Base-by-base conservation (phyloP, 2,113 vertebrate species). In the Apaloderma vittatum region DNA sequence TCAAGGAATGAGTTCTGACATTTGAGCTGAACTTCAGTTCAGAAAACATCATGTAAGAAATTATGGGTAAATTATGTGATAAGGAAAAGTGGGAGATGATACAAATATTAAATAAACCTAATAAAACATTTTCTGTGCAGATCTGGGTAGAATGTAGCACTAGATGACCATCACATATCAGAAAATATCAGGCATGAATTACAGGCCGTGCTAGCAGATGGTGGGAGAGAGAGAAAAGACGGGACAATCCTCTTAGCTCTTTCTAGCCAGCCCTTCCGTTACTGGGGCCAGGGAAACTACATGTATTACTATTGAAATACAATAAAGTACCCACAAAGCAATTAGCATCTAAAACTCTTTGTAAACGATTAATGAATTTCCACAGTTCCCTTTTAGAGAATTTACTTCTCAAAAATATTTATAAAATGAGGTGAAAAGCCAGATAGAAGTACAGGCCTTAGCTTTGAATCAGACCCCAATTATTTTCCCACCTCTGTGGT, bases 1-100 rank as follows among this genome's bases (percentile, higher is more conserved):
- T 90, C 15, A 86, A 87, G 27, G 55, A 94, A 66, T 92, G 54
- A 93, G n/a, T 95, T 90, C 32, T 3, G 8, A 76, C 75, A 78
- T 51, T 91, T 86, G 61, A 94, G 86, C 40, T 75, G 75, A 61
- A 67, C 73, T 79, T 85, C 65, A 51, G 49, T 92, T 70, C 88
- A 77, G 89, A 90, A 78, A 77, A 27, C n/a, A 34, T 45, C 88
- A 71, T 36, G 14, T 83, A 71, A 91, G 66, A 81, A 90, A 67
- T 76, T 83, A 59, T 3, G 12, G 43, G 77, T 91, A 59, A 96
- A 71, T 62, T 75, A 23, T 55, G 4, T 74, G n/a, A 10, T 49
- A 45, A 73, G 55, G 7, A 45, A 78, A 49, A 74, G 26, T 58
- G 40, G 40, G 26, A 61, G 87, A 57, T 45, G 4, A 19, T 89